A percentile compares a stretch with the other conserved stretches of the same genome.
These are phyloP conservation scores for Anagyrus pseudococci DNA, from an alignment of 2,888 invertebrate species.

Conservation along the genomic window DNA sequence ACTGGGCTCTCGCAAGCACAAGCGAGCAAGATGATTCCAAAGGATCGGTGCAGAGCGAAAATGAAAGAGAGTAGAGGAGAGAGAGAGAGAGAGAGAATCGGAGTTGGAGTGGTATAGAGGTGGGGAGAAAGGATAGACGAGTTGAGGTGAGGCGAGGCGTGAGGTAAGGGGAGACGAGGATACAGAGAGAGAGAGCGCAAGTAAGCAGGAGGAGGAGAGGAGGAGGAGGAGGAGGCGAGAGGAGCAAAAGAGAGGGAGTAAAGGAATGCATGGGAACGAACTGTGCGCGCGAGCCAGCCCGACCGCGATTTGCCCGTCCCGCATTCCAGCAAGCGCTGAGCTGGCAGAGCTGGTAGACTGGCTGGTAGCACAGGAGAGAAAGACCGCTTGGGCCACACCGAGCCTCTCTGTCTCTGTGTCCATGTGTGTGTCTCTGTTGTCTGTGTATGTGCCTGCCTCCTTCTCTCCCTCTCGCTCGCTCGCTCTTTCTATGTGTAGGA, in stretches of 20 bases:
- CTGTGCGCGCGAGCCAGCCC: constrained; percentile 53
- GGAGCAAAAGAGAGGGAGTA: constrained; percentile 35
- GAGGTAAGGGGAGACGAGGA: constrained; percentile 1
- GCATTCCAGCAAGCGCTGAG: constrained; percentile 61
- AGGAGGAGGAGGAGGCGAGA: constrained; percentile 41
- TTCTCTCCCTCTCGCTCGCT: constrained; percentile 26
- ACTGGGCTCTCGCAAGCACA: constrained; percentile 18
- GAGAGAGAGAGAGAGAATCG: no score
- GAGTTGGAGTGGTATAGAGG: no score
- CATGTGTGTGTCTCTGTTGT: neutral
- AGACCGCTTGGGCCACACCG: neutral
- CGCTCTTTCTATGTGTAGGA: constrained; percentile 16
- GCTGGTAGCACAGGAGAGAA: constrained; percentile 8
- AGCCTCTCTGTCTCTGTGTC: neutral
- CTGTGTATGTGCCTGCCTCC: constrained; percentile 11
- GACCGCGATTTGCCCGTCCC: constrained; percentile 62
- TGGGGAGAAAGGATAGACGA: no score
- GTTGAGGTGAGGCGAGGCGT: no score
- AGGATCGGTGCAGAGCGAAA: constrained; percentile 41
- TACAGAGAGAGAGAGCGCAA: constrained; percentile 40
- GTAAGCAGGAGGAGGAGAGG: constrained; percentile 38
- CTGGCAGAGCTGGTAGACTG: constrained; percentile 33
- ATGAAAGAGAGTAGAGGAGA: constrained; percentile 36
- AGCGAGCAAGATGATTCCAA: constrained; percentile 40
- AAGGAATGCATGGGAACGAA: constrained; percentile 58